Base-by-base conservation (phyloP, 2,113 vertebrate genomes). In the Nibea albiflora region DNA sequence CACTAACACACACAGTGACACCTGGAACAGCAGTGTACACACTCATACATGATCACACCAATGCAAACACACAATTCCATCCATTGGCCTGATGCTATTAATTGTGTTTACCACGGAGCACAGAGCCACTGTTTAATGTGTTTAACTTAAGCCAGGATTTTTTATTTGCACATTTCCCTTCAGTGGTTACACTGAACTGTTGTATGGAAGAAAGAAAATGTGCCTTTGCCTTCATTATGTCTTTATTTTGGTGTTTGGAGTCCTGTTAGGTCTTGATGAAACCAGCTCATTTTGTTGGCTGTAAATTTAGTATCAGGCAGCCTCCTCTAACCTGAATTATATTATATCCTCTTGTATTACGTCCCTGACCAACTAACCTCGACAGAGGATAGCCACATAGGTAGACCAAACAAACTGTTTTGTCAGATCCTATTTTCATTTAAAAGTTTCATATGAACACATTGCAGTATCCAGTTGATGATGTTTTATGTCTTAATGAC, bases 11-110 rank as follows among this genome's bases (percentile, higher is more conserved):
- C 26, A 26, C 69, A 67, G 14, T 24, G 20, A 68, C 66, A 83
- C 49, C 58, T 85, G 52, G 58, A 11, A 56, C 80, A 75, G 54
- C n/a, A 44, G 64, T 62, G 69, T 46, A 58, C 50, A 78, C 64
- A 56, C 39, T 28, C 39, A 35, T 31, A 77, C 61, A 71, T 26
- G 52, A 80, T 74, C 66, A 78, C 81, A 57, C 81, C 69, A 11
- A 57, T 44, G 70, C 69, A 89, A 71, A 81, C 35, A 44, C 64
- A 49, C 56, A 64, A 4, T 24, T 42, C 19, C 19, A 53, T 8
- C 20, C 53, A 4, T 35, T 58, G 47, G 72, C 46, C 49, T 61
- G 22, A 44, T 70, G 68, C 47, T 5, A 26, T 22, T 57, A 65
- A 58, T 53, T 62, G 24, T 60, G 47, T 76, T 73, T 58, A n/a